Evolutionary conservation across 2,797 vertebrate species (phyloP), one percentile per base, ranked within the genome.

Genomic region (Epinephelus malabaricus): DNA sequence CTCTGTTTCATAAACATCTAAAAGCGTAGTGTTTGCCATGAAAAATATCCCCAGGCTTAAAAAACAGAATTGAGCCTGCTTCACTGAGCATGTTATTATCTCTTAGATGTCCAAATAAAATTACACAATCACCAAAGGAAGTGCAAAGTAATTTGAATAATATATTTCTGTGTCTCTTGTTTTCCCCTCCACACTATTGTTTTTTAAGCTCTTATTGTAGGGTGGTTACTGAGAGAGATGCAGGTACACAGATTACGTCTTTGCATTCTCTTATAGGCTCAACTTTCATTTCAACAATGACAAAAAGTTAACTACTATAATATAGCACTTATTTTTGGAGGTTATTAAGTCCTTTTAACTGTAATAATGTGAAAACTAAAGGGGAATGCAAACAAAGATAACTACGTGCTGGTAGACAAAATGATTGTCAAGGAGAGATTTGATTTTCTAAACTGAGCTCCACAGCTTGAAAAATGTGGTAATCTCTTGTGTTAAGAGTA

Each of bases 31-130:
- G 38, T 56, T 66, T 17, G 49, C 63, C 54, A 14, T 15, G 6
- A 75, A 68, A 69, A 85, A 71, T 49, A 71, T 34, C 83, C 67
- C 46, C 13, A 3, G 66, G 75, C 62, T 23, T 46, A 12, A 56
- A 50, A 47, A 43, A 43, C 73, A 2, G 45, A 58, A 38, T 55
- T 25, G 55, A 75, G 19, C 40, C n/a, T 49, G 69, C 73, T 61
- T 70, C 73, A 45, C 61, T 70, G 66, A 71, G 19, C 46, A 53
- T 40, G 5, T 21, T 53, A 66, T 73, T 84, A 77, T 69, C 34
- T 66, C 76, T 58, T 34, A 34, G 21, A 59, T 64, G 66, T 72
- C 53, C 53, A 67, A n/a, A 81, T 60, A 15, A 59, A 78, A 72
- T 82, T 14, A 59, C 40, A 63, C 27, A n/a, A 77, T 27, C 64